phyloP scores from a whole-genome alignment of 1,140 invertebrate genomes.

The Drosophila pseudoobscura region DNA sequence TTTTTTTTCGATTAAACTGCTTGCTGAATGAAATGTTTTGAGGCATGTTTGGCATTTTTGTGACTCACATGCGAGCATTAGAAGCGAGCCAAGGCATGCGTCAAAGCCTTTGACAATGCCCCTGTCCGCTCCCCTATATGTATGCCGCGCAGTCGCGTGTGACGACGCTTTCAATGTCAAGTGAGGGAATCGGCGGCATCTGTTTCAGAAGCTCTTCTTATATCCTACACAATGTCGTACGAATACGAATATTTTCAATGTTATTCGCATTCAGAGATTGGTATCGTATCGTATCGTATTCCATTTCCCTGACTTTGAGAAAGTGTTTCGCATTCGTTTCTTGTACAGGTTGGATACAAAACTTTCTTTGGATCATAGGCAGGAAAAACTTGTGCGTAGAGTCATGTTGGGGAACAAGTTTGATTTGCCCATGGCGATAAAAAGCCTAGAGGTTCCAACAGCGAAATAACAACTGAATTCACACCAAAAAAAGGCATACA shows the following conservation, averaged over 20 bases:
- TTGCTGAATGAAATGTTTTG: too few species aligned
- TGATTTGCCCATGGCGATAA: conserved; percentile 19
- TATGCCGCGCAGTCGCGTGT: conserved; percentile 31
- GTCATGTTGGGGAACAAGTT: conserved; percentile 17
- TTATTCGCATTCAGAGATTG: background rate
- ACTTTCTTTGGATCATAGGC: conserved; percentile 34
- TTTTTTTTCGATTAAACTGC: too few species aligned
- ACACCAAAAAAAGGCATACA: background rate
- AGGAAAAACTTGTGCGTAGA: conserved; percentile 27
- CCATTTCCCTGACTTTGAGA: conserved; percentile 15
- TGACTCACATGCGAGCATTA: too few species aligned
- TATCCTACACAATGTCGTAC: conserved; percentile 12
- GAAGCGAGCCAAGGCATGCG: too few species aligned
- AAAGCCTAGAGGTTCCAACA: conserved; percentile 23
- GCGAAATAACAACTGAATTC: conserved; percentile 1
- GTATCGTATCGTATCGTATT: too few species aligned
- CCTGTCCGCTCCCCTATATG: too few species aligned
- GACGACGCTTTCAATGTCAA: conserved; percentile 61
- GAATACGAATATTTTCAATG: background rate
- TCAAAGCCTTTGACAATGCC: too few species aligned
- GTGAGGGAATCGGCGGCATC: conserved; percentile 19
- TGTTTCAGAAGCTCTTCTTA: background rate
- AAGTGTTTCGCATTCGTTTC: conserved; percentile 32
- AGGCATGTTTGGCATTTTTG: too few species aligned
- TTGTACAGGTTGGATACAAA: background rate